Conservation (phyloP, 2,888 invertebrate genomes). For the Troglohyphantes excavatus region DNA sequence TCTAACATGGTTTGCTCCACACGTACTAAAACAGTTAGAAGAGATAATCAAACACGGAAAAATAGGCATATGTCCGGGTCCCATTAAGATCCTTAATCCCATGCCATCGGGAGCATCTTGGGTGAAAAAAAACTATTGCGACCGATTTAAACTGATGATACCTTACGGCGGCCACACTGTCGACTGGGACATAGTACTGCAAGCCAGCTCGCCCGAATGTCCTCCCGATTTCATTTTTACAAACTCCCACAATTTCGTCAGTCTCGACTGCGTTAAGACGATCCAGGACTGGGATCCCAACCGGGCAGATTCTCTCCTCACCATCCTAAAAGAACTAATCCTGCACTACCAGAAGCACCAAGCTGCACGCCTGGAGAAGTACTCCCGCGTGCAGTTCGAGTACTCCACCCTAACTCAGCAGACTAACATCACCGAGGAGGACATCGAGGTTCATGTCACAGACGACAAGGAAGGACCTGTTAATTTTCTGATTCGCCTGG, state of each 20-base stretch:
- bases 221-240: slow-evolving; percentile 71
- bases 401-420: slow-evolving; percentile 69
- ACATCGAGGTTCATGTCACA: slow-evolving; percentile 65
- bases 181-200: slow-evolving; percentile 71
- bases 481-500: slow-evolving; percentile 61
- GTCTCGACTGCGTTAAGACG: slow-evolving; percentile 34
- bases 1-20: slow-evolving; percentile 67
- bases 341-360: slow-evolving; percentile 55
- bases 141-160: slow-evolving; percentile 72
- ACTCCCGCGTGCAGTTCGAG: slow-evolving; percentile 73
- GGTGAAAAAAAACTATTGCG: slow-evolving; percentile 46
- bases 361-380: slow-evolving; percentile 59
- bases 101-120: slow-evolving; percentile 50
- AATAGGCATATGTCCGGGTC: slow-evolving; percentile 69
- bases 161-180: slow-evolving; percentile 75
- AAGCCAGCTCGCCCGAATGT: slow-evolving; percentile 47
- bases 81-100: slow-evolving; percentile 70
- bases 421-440: slow-evolving; percentile 62
- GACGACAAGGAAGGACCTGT: slow-evolving; percentile 71
- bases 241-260: slow-evolving; percentile 25
- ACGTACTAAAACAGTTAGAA: slow-evolving; percentile 60
- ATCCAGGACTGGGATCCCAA: slow-evolving; percentile 32
- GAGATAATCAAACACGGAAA: slow-evolving; percentile 73
- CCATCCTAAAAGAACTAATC: slow-evolving; percentile 61
- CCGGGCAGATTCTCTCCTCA: slow-evolving; percentile 36